Conservation (phyloP, 2,888 invertebrate species). For the Dusona sp. region DNA sequence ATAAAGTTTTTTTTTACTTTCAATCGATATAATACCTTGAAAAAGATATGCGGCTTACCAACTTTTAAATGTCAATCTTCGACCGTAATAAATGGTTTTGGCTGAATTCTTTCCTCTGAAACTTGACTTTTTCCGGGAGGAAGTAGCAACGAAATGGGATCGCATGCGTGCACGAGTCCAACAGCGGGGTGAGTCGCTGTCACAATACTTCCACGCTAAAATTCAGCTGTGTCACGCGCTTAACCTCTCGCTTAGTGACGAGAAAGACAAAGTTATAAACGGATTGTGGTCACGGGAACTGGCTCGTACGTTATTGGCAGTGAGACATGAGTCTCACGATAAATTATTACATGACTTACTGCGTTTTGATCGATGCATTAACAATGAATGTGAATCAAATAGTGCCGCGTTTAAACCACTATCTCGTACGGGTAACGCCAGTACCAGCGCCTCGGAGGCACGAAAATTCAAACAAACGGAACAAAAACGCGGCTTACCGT, state of each 20-base stretch:
- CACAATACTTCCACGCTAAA: constrained; percentile 31
- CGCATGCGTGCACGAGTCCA: constrained; percentile 21
- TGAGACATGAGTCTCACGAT: background rate
- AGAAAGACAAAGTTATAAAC: background rate
- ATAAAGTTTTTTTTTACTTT: background rate
- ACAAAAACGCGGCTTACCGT: too few relatives aligned
- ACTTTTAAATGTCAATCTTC: background rate
- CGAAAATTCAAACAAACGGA: too few relatives aligned
- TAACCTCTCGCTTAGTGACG: background rate
- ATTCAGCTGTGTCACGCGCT: background rate
- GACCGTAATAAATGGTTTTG: background rate
- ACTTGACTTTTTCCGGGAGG: background rate
- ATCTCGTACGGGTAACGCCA: too few relatives aligned
- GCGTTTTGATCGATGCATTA: background rate
- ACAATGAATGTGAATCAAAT: background rate
- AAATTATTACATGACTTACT: background rate
- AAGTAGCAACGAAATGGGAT: background rate
- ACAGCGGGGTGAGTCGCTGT: background rate
- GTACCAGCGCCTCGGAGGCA: too few relatives aligned
- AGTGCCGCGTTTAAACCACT: too few relatives aligned
- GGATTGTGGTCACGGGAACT: background rate
- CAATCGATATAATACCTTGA: background rate
- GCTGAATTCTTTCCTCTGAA: background rate
- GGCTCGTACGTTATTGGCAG: background rate
- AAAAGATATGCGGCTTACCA: background rate